phyloP scores from a whole-genome alignment of 2,113 vertebrate species.

The Theristicus caerulescens region DNA sequence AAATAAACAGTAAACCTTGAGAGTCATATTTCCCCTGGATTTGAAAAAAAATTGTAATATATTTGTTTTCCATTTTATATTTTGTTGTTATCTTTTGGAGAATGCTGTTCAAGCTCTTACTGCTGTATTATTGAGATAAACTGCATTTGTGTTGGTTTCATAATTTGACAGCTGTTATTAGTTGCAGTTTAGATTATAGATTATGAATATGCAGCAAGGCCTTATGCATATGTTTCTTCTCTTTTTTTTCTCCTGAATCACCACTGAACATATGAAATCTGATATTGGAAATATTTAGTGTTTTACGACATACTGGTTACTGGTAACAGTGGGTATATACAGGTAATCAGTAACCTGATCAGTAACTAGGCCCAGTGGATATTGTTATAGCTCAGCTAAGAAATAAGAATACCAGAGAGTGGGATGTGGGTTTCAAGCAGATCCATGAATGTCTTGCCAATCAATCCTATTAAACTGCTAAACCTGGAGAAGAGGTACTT shows the following conservation, averaged over 20 bases:
- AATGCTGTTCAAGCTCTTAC: not conserved
- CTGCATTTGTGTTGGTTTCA: not conserved
- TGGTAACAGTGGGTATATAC: not conserved
- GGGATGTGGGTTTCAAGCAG: not conserved
- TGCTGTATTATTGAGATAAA: not conserved
- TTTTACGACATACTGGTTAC: not conserved
- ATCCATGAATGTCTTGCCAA: not conserved
- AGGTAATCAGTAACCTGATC: not conserved
- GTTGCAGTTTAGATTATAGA: not conserved
- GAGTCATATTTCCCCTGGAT: conserved; percentile 9
- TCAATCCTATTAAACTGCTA: not conserved
- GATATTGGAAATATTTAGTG: not conserved
- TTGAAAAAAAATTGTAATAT: not conserved
- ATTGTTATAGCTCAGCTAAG: not conserved
- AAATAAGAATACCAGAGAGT: not conserved
- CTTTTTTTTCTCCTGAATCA: not conserved
- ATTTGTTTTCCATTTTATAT: not conserved
- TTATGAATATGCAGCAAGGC: not conserved
- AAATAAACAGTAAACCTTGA: not conserved
- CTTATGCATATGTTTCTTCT: not conserved
- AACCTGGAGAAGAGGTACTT: not conserved
- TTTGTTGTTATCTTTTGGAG: not conserved
- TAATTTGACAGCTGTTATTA: not conserved
- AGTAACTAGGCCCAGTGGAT: not conserved
- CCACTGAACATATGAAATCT: not conserved